phyloP scores from a whole-genome alignment of 1,140 invertebrate genomes.

The Heliconius eleuchia region DNA sequence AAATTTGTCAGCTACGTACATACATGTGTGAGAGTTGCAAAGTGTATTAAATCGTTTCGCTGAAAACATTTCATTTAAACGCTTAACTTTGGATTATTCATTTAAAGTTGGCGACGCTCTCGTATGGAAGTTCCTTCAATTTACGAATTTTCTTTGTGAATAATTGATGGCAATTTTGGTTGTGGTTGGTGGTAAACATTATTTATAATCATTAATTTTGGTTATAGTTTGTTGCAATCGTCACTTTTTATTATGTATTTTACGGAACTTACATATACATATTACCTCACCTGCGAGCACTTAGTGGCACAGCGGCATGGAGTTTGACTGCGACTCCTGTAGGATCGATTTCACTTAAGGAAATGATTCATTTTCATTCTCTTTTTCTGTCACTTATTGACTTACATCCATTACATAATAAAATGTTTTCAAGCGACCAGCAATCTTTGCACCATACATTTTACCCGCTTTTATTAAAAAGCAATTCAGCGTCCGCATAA shows the following conservation, averaged over 20 bases:
- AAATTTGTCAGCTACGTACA: slow-evolving; percentile 36
- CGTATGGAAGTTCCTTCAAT: not conserved
- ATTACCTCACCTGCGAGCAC: too few relatives aligned
- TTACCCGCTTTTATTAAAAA: slow-evolving; percentile 34
- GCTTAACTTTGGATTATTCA: slow-evolving; percentile 27
- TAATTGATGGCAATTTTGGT: slow-evolving; percentile 5
- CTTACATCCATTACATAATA: not conserved
- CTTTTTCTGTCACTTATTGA: too few relatives aligned
- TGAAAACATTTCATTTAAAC: slow-evolving; percentile 27
- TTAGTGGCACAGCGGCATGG: too few relatives aligned
- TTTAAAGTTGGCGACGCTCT: slow-evolving; percentile 1
- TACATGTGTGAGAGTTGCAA: slow-evolving; percentile 11
- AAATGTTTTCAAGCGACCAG: not conserved
- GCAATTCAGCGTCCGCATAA: slow-evolving; percentile 36
- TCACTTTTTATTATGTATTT: too few relatives aligned
- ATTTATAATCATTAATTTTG: not conserved
- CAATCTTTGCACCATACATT: slow-evolving; percentile 1
- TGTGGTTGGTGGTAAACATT: not conserved
- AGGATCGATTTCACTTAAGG: too few relatives aligned
- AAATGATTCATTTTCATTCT: too few relatives aligned
- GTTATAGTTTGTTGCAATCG: not conserved
- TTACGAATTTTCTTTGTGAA: slow-evolving; percentile 6
- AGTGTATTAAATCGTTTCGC: slow-evolving; percentile 30
- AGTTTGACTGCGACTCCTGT: too few relatives aligned
- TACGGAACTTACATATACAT: too few relatives aligned